Percentiles rank a stretch among this genome's conserved stretches.
These are phyloP conservation scores for Nycticorax nycticorax DNA, from an alignment of 2,113 vertebrate genomes.

Conservation along the genomic window DNA sequence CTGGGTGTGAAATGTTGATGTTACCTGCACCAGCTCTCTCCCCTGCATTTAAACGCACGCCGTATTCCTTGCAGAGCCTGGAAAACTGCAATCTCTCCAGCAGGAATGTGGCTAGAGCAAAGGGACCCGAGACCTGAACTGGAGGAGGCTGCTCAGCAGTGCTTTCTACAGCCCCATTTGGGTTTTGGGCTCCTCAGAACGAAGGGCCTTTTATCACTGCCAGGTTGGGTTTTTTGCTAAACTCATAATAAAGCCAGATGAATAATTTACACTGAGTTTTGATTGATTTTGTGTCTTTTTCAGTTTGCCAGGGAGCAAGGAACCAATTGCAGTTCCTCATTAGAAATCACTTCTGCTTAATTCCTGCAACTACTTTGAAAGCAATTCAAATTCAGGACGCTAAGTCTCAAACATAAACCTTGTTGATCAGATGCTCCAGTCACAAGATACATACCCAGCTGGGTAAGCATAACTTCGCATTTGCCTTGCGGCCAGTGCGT, in stretches of 20 bases:
- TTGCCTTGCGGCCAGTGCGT: background rate
- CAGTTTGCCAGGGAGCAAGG: background rate
- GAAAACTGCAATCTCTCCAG: background rate
- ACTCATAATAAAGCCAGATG: background rate
- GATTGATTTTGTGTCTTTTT: conserved; percentile 46
- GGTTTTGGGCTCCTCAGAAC: background rate
- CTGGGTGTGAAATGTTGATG: background rate
- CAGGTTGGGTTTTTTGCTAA: background rate
- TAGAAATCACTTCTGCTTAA: conserved; percentile 32
- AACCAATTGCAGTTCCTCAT: background rate
- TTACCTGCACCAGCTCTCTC: background rate
- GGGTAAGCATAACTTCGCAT: background rate
- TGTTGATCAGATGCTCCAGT: background rate
- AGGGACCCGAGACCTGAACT: background rate
- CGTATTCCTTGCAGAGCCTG: background rate
- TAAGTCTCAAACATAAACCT: background rate
- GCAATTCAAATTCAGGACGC: background rate
- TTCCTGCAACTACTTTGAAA: background rate
- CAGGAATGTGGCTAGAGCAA: background rate
- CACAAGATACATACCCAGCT: background rate
- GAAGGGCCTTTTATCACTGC: background rate
- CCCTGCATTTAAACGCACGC: fast-evolving
- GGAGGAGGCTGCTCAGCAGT: background rate
- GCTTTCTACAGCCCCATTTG: background rate
- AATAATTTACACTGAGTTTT: conserved; percentile 6